These are phyloP conservation scores for Lynx canadensis DNA, from an alignment of 2,113 vertebrate genomes.

Conservation along the genomic window DNA sequence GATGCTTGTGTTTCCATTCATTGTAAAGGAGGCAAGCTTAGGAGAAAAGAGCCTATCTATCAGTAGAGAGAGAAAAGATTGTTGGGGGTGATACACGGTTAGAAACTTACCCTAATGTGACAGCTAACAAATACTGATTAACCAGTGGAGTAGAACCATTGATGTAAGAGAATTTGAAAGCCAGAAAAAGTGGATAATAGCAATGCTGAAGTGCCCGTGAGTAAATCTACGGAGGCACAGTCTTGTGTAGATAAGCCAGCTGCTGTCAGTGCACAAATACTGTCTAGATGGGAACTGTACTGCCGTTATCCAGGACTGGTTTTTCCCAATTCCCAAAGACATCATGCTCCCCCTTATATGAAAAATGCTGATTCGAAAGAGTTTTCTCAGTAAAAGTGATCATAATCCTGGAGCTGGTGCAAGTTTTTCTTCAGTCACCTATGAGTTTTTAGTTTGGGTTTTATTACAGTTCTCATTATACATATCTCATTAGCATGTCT, in stretches of 20 bases:
- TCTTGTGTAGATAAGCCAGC: fast-evolving
- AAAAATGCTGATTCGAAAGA: background rate
- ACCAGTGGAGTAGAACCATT: background rate
- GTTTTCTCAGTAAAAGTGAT: background rate
- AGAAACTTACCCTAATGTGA: background rate
- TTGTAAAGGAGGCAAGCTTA: background rate
- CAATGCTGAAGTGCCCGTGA: fast-evolving
- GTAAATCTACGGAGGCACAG: background rate
- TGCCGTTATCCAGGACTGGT: background rate
- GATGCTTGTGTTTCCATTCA: background rate
- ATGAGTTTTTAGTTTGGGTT: background rate
- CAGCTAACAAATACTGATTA: background rate
- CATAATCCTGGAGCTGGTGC: background rate
- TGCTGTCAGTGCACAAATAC: background rate
- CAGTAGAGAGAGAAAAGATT: background rate
- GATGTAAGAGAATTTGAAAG: background rate
- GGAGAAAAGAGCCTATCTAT: background rate
- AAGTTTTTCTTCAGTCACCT: background rate
- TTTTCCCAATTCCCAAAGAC: background rate
- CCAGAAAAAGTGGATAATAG: background rate
- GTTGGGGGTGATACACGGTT: background rate
- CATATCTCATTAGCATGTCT: background rate
- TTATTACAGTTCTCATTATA: background rate
- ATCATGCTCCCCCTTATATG: fast-evolving
- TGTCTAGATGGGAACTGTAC: background rate